Evolutionary conservation across 2,113 vertebrate species (phyloP).

Genomic region (Apteryx mantelli): DNA sequence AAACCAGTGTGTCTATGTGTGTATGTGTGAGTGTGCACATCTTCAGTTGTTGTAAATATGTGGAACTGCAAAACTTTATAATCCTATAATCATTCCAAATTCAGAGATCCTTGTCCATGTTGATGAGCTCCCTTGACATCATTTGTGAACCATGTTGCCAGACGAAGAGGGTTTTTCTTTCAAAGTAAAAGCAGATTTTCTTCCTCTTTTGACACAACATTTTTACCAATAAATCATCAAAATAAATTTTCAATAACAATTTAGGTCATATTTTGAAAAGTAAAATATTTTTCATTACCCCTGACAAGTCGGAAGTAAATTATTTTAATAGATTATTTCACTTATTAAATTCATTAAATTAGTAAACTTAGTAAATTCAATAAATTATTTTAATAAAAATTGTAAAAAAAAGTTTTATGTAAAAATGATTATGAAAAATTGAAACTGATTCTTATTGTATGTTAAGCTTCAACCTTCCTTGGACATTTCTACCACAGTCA

Average conservation of each 20-base stretch:
- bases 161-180: neutral
- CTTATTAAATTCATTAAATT: neutral
- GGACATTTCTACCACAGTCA: neutral
- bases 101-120: neutral
- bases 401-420: neutral
- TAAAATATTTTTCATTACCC: neutral
- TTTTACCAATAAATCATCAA: neutral
- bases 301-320: neutral
- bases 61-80: neutral
- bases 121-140: neutral
- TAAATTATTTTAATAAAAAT: neutral
- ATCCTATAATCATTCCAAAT: neutral
- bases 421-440: neutral
- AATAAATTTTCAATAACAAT: neutral
- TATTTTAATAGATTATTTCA: neutral
- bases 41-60: neutral
- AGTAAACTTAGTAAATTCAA: neutral
- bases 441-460: neutral
- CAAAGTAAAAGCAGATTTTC: neutral
- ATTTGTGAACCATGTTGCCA: neutral
- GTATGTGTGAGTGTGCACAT: too few relatives aligned
- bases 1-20: neutral
- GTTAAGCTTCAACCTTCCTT: neutral
- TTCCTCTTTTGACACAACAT: neutral
- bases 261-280: neutral